A percentile compares a stretch with the other conserved stretches of the same genome.
phyloP scores from a whole-genome alignment of 1,140 invertebrate species.

The Planococcus citri region DNA sequence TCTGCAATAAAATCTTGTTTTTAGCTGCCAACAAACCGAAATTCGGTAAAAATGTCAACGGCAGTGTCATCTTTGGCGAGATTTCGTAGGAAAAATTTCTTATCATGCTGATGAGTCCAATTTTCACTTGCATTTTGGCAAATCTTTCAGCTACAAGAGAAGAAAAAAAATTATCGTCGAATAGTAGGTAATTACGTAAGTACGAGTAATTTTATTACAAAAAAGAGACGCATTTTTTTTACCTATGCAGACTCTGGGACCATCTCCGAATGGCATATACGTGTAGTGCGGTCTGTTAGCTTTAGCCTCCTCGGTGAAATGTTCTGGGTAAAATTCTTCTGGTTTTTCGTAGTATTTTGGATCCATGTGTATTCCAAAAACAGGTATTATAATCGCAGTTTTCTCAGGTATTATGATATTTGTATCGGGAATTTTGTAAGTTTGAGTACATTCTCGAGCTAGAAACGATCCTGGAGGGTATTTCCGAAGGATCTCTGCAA shows the following conservation, averaged over 20 bases:
- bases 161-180: neutral
- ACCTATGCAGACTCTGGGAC: constrained; percentile 37
- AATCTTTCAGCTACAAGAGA: constrained; percentile 33
- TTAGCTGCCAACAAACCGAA: neutral
- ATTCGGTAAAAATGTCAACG: neutral
- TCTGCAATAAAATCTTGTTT: neutral
- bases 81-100: neutral
- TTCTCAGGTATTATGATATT: constrained; percentile 38
- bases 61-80: neutral
- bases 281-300: constrained; percentile 32
- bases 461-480: constrained; percentile 43
- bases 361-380: constrained; percentile 32
- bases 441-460: constrained; percentile 37
- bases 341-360: constrained; percentile 41
- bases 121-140: constrained; percentile 33
- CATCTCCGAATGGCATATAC: constrained; percentile 44
- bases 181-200: neutral
- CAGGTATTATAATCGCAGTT: constrained; percentile 39
- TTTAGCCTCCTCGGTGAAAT: constrained; percentile 37
- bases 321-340: constrained; percentile 45
- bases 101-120: constrained; percentile 23
- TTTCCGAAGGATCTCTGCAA: constrained; percentile 42
- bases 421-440: constrained; percentile 39
- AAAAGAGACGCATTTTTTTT: too few species aligned
- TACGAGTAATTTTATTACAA: too few species aligned